These are phyloP conservation scores for Candoia aspera DNA, from an alignment of 2,113 vertebrate genomes.

Conservation along the genomic window DNA sequence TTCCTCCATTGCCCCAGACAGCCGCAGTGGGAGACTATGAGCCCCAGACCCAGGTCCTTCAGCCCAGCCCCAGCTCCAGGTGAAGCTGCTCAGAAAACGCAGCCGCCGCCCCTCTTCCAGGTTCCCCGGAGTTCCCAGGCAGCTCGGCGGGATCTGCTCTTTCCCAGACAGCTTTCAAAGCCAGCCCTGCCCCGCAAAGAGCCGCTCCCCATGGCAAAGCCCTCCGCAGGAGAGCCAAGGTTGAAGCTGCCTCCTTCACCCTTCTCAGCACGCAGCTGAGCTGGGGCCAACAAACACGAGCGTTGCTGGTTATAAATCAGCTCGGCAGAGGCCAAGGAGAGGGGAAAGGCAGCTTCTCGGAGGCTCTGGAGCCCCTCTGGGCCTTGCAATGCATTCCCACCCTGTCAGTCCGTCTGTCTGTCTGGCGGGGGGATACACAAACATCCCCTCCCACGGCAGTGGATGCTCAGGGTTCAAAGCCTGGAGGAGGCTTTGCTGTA, in stretches of 20 bases:
- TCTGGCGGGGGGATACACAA: neutral
- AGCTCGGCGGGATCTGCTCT: neutral
- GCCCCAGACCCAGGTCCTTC: too few species aligned
- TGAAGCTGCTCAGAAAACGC: neutral
- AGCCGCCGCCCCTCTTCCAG: neutral
- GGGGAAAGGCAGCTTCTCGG: neutral
- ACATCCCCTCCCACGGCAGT: neutral
- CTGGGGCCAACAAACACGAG: neutral
- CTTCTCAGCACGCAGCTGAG: conserved; percentile 8
- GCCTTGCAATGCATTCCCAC: too few species aligned
- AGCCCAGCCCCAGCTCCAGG: too few species aligned
- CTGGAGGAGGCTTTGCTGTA: neutral
- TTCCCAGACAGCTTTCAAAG: too few species aligned
- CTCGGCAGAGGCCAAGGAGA: neutral
- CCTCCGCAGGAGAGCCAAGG: neutral
- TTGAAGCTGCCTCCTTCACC: neutral
- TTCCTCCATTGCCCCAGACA: neutral
- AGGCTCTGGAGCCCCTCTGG: neutral
- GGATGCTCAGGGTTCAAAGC: neutral
- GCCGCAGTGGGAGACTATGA: neutral
- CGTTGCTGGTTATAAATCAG: conserved; percentile 17
- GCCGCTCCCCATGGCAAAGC: neutral
- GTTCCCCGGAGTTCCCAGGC: neutral
- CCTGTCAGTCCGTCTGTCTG: neutral
- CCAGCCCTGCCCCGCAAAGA: neutral